Base-by-base conservation (phyloP, 1,140 invertebrate genomes). In the Dendrolimus kikuchii region DNA sequence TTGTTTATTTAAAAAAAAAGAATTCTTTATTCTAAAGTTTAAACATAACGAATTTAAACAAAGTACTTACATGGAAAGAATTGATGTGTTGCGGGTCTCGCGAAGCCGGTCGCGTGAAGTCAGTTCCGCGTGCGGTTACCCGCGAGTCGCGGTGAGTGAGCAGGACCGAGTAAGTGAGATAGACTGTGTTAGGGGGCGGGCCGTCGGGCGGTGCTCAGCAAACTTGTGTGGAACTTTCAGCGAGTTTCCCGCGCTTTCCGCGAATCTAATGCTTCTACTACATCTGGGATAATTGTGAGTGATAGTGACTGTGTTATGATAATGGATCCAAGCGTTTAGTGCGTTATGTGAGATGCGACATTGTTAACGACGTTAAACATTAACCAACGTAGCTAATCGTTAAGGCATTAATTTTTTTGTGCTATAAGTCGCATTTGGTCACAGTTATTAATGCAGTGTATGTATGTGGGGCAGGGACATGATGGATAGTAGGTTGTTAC, bases 211-310 rank as follows among this genome's bases (percentile, higher is more conserved):
- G 68, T 64, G 23, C 23, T 51, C 72, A 62, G 59, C 49, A 73
- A 74, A 80, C 67, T 75, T 77, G 60, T 40, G 46, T 46, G 46
- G 53, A 74, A 75, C 60, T 77, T 77, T 50, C 39, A 50, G 5
- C 56, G 62, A 77, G 59, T 78, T 83, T 79, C 73, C 75, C 75
- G 76, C 70, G 76, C 62, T 74, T 70, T 66, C 43, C 58, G 45
- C 59, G 51, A 51, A 51, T 41, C 40, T 40, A 46, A 23, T 23
- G 23, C 23, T 3, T 23, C 23, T 23, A 23, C 23, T 23, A 23
- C 23, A 23, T 23, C 23, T 23, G 23, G 23, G 23, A 23, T 23
- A 23, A n/a, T 23, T 23, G 23, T 23, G 3, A 23, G 23, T 23
- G 23, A 23, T 23, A 23, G 23, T 23, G 23, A 23, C 23, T 23